Percentiles rank a stretch among this genome's conserved stretches.
Evolutionary conservation across 2,113 vertebrate species (phyloP).

Genomic region (Odontesthes bonariensis): DNA sequence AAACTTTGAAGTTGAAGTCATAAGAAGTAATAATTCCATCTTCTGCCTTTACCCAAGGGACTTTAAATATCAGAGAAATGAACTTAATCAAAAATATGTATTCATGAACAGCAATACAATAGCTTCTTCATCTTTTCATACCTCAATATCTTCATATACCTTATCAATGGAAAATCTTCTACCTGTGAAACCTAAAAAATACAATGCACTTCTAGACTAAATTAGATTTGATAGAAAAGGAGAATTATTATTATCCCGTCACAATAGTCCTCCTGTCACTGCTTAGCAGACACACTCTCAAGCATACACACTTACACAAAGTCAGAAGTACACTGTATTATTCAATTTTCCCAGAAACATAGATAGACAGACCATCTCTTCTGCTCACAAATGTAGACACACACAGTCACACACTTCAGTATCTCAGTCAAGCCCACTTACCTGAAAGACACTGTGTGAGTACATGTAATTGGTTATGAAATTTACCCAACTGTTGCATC

Average conservation of each 20-base stretch:
- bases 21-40: slow-evolving; percentile 15
- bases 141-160: slow-evolving; percentile 22
- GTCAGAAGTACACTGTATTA: slow-evolving; percentile 2
- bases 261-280: slow-evolving; percentile 48
- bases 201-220: slow-evolving; percentile 45
- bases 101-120: slow-evolving; percentile 69
- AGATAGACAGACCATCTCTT: not conserved
- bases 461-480: slow-evolving; percentile 40
- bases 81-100: slow-evolving; percentile 73
- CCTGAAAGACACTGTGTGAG: slow-evolving; percentile 19
- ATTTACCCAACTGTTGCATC: slow-evolving; percentile 39
- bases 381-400: slow-evolving; percentile 6
- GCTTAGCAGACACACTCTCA: slow-evolving; percentile 12
- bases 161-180: slow-evolving; percentile 59
- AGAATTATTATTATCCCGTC: slow-evolving; percentile 40
- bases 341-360: slow-evolving; percentile 12
- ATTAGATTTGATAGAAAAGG: slow-evolving; percentile 65
- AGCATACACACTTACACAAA: slow-evolving; percentile 3
- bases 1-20: slow-evolving; percentile 27
- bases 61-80: slow-evolving; percentile 60
- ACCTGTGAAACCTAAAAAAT: slow-evolving; percentile 45
- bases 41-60: slow-evolving; percentile 19
- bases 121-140: slow-evolving; percentile 59
- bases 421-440: slow-evolving; percentile 27
- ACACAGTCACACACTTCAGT: not conserved